Conservation (phyloP, 2,888 invertebrate species). For the Synanthedon myopaeformis region DNA sequence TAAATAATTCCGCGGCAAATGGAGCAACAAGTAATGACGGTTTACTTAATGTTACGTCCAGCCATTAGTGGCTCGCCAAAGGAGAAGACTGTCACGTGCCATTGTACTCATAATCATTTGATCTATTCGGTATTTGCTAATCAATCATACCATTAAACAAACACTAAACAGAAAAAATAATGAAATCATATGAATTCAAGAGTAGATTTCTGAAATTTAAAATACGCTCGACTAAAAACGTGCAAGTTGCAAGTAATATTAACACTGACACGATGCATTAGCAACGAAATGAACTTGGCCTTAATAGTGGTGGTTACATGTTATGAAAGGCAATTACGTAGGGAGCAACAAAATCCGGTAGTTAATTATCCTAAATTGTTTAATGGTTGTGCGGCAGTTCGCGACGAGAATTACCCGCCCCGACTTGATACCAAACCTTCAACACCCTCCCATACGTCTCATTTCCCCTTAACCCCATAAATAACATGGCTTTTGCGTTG, state of each 20-base stretch:
- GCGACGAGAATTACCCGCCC: slow-evolving; percentile 29
- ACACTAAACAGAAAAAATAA: too few relatives aligned
- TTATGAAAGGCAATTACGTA: slow-evolving; percentile 62
- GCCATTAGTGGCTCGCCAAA: background rate
- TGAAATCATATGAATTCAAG: too few relatives aligned
- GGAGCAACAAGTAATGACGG: slow-evolving; percentile 41
- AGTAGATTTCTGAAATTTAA: too few relatives aligned
- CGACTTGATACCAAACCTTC: background rate
- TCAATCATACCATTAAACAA: too few relatives aligned
- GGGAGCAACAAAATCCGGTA: slow-evolving; percentile 61
- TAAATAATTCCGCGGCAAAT: slow-evolving; percentile 59
- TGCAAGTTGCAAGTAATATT: slow-evolving; percentile 38
- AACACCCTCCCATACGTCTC: background rate
- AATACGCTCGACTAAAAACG: slow-evolving; percentile 36
- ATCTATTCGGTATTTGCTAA: background rate
- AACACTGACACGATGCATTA: slow-evolving; percentile 24
- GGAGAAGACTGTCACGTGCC: slow-evolving; percentile 4
- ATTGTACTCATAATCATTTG: background rate
- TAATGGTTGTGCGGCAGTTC: slow-evolving; percentile 55
- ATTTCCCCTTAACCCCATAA: background rate
- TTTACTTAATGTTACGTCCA: slow-evolving; percentile 30
- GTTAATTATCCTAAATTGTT: slow-evolving; percentile 71
- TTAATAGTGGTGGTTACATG: slow-evolving; percentile 44
- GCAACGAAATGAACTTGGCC: slow-evolving; percentile 36
- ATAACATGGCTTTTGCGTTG: background rate